These are phyloP conservation scores for Hyphantria cunea DNA, from an alignment of 1,140 invertebrate species.

Conservation along the genomic window DNA sequence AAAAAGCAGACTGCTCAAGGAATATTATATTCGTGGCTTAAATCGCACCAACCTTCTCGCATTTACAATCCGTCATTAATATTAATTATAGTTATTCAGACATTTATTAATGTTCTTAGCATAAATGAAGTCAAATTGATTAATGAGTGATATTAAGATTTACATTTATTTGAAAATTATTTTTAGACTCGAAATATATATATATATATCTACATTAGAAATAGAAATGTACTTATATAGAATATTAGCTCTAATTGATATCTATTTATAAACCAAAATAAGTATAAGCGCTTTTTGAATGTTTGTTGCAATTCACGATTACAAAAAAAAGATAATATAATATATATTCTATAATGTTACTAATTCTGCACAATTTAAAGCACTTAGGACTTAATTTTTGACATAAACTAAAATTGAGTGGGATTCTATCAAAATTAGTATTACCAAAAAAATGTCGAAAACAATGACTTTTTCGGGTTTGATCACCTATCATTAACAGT, in stretches of 20 bases:
- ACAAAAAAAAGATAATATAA: conserved; percentile 33
- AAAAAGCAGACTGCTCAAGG: too few species aligned
- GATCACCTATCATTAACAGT: neutral
- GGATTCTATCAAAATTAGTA: neutral
- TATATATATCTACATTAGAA: conserved; percentile 67
- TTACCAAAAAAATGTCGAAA: neutral
- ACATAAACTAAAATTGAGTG: neutral
- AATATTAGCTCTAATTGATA: conserved; percentile 35
- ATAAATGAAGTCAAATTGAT: conserved; percentile 43
- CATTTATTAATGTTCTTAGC: conserved; percentile 37
- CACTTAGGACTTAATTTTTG: conserved; percentile 56
- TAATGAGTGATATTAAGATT: conserved; percentile 44
- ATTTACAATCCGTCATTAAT: conserved; percentile 63
- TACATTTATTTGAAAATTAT: conserved; percentile 64
- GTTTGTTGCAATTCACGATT: conserved; percentile 50
- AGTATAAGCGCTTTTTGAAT: conserved; percentile 54
- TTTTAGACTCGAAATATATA: conserved; percentile 74
- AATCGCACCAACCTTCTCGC: conserved; percentile 42
- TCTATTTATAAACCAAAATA: conserved; percentile 36
- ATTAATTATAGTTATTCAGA: conserved; percentile 54
- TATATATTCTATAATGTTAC: conserved; percentile 3
- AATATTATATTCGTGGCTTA: conserved; percentile 5
- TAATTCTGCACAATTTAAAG: conserved; percentile 44
- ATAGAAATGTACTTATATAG: conserved; percentile 35
- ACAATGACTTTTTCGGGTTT: conserved; percentile 16